These are phyloP conservation scores for Dendrocincla tyrannina DNA, from an alignment of 2,797 vertebrate genomes.

Conservation along the genomic window DNA sequence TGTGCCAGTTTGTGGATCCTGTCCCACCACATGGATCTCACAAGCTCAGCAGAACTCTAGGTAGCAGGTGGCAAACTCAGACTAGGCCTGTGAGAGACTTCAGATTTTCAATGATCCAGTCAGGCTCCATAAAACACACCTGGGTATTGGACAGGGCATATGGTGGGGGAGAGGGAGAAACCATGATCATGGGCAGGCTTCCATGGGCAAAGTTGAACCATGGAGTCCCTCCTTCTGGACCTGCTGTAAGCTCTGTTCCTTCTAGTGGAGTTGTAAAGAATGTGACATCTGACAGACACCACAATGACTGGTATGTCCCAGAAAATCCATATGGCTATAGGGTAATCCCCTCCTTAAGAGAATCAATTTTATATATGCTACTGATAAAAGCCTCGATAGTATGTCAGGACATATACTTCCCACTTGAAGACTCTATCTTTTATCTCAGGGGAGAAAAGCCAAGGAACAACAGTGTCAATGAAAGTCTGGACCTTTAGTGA, in stretches of 20 bases:
- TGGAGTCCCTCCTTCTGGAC: not conserved
- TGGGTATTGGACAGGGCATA: not conserved
- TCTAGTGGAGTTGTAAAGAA: not conserved
- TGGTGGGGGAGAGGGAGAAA: not conserved
- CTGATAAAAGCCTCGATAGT: not conserved
- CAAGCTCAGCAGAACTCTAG: not conserved
- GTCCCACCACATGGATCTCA: not conserved
- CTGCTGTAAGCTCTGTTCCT: not conserved
- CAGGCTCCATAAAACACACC: not conserved
- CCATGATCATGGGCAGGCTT: not conserved
- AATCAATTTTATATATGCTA: not conserved
- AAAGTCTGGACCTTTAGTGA: not conserved
- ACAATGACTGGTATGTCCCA: not conserved
- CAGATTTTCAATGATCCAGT: not conserved
- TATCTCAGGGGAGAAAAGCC: not conserved
- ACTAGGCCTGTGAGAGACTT: not conserved
- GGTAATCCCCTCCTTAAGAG: not conserved
- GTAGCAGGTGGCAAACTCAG: not conserved
- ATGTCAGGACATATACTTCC: not conserved
- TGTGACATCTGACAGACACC: rapidly evolving
- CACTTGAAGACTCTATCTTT: not conserved
- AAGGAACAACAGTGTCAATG: not conserved
- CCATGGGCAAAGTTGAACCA: not conserved
- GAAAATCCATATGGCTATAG: not conserved
- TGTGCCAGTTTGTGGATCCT: not conserved